Conservation (phyloP, 2,888 invertebrate genomes). For the Scaptomyza tumidula region DNA sequence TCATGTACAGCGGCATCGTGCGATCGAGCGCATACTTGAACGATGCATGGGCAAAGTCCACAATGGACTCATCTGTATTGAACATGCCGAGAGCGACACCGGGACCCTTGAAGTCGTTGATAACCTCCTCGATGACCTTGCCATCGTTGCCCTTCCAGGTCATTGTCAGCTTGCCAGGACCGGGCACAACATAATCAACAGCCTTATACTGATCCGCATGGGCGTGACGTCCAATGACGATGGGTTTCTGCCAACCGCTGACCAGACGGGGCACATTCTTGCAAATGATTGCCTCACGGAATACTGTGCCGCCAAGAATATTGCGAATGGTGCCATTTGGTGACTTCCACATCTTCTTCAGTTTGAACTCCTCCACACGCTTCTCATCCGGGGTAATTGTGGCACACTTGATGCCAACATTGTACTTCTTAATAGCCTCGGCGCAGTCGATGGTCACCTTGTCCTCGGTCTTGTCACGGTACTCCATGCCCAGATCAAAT, state of each 20-base stretch:
- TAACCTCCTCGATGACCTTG: constrained; percentile 88
- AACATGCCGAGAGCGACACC: constrained; percentile 98
- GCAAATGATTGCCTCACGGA: constrained; percentile 94
- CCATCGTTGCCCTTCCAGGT: constrained; percentile 88
- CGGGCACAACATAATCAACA: constrained; percentile 97
- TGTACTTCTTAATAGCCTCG: constrained; percentile 97
- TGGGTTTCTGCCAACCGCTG: constrained; percentile 97
- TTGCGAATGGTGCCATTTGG: constrained; percentile 96
- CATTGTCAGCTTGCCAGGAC: constrained; percentile 94
- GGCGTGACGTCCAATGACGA: constrained; percentile 99
- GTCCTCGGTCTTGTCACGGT: constrained; percentile 96
- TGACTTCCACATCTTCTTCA: constrained; percentile 96
- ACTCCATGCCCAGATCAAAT: constrained; percentile 97
- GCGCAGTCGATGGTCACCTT: constrained; percentile 98
- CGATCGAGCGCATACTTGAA: constrained; percentile 95
- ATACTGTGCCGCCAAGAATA: constrained; percentile 90
- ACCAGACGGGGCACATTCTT: constrained; percentile 98
- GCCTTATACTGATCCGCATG: constrained; percentile 99
- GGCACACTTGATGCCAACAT: constrained; percentile 99
- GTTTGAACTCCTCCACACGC: constrained; percentile 94
- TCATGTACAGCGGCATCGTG: constrained; percentile 95
- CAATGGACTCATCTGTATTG: constrained; percentile 97
- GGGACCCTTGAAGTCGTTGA: constrained; percentile 93
- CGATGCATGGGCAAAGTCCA: constrained; percentile 97
- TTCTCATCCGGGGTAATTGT: constrained; percentile 99